Evolutionary conservation across 2,113 vertebrate species (phyloP).

Genomic region (Gymnarchus niloticus): DNA sequence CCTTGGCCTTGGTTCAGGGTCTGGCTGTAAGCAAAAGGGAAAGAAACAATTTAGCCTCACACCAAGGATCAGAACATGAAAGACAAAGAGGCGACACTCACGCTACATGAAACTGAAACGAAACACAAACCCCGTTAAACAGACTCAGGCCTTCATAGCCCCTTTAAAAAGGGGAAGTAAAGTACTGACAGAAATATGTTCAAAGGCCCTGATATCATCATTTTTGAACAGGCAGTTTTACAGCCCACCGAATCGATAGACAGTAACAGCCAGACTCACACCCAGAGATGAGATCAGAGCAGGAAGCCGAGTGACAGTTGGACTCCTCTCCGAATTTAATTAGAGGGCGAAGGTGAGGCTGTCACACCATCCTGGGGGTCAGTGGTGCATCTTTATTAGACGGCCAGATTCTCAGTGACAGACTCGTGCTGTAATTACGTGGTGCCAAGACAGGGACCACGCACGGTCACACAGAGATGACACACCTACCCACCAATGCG

Average conservation of each 20-base stretch:
- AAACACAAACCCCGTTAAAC: background rate
- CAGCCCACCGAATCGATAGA: background rate
- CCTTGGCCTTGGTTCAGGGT: constrained; percentile 62
- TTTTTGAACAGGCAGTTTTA: background rate
- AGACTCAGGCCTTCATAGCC: background rate
- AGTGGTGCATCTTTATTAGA: background rate
- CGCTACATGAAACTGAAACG: background rate
- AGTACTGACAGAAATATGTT: constrained; percentile 12
- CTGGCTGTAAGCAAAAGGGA: constrained; percentile 49
- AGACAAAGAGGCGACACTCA: constrained; percentile 23
- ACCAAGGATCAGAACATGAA: constrained; percentile 22
- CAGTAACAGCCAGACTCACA: background rate
- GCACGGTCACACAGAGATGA: background rate
- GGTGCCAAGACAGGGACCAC: constrained; percentile 34
- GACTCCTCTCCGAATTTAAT: constrained; percentile 23
- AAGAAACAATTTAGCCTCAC: background rate
- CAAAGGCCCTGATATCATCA: background rate
- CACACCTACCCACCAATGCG: constrained; percentile 18
- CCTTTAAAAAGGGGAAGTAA: background rate
- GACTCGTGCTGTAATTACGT: constrained; percentile 25
- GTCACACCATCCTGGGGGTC: background rate
- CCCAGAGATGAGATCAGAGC: background rate
- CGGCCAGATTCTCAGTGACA: background rate
- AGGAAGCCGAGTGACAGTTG: background rate
- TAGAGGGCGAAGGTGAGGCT: constrained; percentile 15